A percentile compares a stretch with the other conserved stretches of the same genome.
phyloP scores from a whole-genome alignment of 1,140 invertebrate species.

The Delia radicum region DNA sequence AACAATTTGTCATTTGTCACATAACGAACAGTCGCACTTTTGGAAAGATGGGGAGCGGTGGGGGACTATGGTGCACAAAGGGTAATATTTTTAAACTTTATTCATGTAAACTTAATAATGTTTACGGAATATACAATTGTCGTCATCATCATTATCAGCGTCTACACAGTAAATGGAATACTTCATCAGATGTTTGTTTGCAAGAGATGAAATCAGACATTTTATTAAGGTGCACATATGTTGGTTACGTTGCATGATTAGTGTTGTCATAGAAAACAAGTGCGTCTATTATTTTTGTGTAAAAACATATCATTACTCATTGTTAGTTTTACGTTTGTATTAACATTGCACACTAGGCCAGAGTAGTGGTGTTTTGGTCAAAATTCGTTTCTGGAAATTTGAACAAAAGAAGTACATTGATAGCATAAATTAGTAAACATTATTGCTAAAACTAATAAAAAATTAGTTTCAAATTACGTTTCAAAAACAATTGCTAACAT shows the following conservation, averaged over 20 bases:
- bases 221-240: slow-evolving; percentile 6
- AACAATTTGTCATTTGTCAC: slow-evolving; percentile 20
- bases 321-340: not conserved
- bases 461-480: too few species aligned
- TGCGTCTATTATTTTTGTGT: not conserved
- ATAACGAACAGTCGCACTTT: not conserved
- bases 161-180: too few species aligned
- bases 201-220: too few species aligned
- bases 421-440: too few species aligned
- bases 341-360: too few species aligned
- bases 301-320: not conserved
- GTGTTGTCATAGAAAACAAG: not conserved
- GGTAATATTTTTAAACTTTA: not conserved
- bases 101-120: not conserved
- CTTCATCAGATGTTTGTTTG: too few species aligned
- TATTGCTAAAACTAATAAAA: too few species aligned
- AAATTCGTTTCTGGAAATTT: too few species aligned
- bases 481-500: too few species aligned
- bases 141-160: not conserved
- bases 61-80: too few species aligned
- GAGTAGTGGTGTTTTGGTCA: not conserved
- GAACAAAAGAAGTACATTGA: too few species aligned
- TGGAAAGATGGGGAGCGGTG: too few species aligned
- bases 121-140: not conserved
- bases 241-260: not conserved